Percentiles rank a stretch among this genome's conserved stretches.
phyloP scores from a whole-genome alignment of 2,888 invertebrate species.

The Tolmerus cingulatus region DNA sequence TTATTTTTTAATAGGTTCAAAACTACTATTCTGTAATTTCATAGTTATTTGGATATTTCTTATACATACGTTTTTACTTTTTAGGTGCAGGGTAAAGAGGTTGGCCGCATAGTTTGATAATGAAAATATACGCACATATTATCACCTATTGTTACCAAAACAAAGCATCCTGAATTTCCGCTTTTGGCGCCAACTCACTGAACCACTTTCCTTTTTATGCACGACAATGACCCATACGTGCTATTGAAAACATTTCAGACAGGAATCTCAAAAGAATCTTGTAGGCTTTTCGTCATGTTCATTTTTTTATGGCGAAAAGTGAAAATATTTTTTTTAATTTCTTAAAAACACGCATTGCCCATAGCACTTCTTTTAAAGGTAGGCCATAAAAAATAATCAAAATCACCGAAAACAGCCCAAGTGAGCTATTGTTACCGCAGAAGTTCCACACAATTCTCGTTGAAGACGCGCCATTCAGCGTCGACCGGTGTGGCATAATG shows the following conservation, averaged over 20 bases:
- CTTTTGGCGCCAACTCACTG: neutral
- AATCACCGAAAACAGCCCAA: conserved; percentile 24
- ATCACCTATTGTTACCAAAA: neutral
- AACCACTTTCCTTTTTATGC: conserved; percentile 41
- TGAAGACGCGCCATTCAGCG: neutral
- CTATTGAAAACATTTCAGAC: neutral
- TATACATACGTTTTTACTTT: too few species aligned
- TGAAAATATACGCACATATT: neutral
- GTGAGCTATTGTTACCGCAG: neutral
- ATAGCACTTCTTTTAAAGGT: neutral
- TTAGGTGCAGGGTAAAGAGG: neutral
- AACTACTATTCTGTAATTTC: neutral
- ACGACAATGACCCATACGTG: neutral
- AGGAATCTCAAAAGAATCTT: neutral
- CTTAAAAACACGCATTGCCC: neutral
- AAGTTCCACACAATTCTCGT: neutral
- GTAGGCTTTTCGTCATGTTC: neutral
- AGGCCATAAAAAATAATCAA: conserved; percentile 12
- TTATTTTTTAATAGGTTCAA: neutral
- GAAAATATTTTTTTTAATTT: neutral
- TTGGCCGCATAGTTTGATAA: neutral
- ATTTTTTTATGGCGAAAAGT: conserved; percentile 20
- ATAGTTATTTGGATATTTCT: neutral
- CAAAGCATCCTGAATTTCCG: neutral
- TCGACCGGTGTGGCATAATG: conserved; percentile 6